Evolutionary conservation across 2,113 vertebrate species (phyloP).

Genomic region (Corythoichthys intestinalis): DNA sequence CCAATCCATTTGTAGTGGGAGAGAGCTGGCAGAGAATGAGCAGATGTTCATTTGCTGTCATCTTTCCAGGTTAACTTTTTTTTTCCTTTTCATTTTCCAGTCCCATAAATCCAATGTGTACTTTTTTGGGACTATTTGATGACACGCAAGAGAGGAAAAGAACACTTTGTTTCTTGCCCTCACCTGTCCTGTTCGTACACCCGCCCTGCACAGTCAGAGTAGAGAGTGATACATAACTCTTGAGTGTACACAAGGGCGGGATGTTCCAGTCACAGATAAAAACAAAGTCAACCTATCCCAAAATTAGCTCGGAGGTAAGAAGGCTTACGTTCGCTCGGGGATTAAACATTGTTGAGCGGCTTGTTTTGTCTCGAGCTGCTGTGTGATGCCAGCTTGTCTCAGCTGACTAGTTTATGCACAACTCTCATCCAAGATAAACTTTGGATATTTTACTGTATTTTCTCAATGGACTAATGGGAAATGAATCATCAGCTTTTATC

Average conservation of each 20-base stretch:
- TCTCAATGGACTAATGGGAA: background rate
- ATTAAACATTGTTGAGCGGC: conserved; percentile 76
- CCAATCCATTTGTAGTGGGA: too few relatives aligned
- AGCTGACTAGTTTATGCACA: background rate
- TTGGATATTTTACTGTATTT: background rate
- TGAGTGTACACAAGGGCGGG: conserved; percentile 73
- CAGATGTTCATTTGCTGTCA: too few relatives aligned
- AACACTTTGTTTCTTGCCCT: conserved; percentile 20
- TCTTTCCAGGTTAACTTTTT: too few relatives aligned
- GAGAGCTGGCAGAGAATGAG: too few relatives aligned
- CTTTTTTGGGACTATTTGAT: conserved; percentile 8
- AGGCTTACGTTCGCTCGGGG: conserved; percentile 74
- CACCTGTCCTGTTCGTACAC: conserved; percentile 34
- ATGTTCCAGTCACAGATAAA: conserved; percentile 78
- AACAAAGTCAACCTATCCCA: conserved; percentile 71
- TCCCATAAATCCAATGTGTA: background rate
- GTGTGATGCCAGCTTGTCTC: background rate
- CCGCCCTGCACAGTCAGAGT: conserved; percentile 8
- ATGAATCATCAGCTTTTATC: background rate
- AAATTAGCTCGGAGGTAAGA: conserved; percentile 77
- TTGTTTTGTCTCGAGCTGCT: conserved; percentile 72
- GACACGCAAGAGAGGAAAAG: conserved; percentile 15
- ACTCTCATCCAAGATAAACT: background rate
- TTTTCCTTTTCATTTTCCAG: background rate
- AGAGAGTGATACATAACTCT: conserved; percentile 60